These are phyloP conservation scores for Drosophila sordidapex DNA, from an alignment of 2,888 invertebrate species.

Conservation along the genomic window DNA sequence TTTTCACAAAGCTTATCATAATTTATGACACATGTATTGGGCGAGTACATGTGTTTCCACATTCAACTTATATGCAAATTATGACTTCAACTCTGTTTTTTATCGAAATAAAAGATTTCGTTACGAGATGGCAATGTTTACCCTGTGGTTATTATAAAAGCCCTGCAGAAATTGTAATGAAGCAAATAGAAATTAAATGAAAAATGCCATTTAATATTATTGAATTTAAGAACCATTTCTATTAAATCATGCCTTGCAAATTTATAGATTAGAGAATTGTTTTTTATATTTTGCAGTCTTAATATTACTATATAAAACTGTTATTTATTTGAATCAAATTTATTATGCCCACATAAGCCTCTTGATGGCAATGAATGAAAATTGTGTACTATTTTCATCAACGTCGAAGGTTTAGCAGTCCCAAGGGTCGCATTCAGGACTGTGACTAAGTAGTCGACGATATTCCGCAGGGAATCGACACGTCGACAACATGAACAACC, in stretches of 20 bases:
- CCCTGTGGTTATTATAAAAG: background rate
- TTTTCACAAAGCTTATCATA: slow-evolving; percentile 42
- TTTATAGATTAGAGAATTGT: background rate
- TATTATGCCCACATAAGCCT: slow-evolving; percentile 3
- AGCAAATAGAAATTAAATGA: background rate
- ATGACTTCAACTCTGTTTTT: background rate
- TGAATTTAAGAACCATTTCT: background rate
- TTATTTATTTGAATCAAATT: slow-evolving; percentile 15
- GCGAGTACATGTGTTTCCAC: slow-evolving; percentile 18
- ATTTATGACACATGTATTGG: slow-evolving; percentile 41
- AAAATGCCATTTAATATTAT: background rate
- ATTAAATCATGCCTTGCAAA: background rate
- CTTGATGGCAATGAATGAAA: slow-evolving; percentile 1
- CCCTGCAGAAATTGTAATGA: too few relatives aligned
- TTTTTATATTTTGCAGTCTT: background rate
- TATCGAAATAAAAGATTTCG: background rate
- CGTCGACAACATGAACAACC: slow-evolving; percentile 30
- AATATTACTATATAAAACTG: slow-evolving; percentile 6
- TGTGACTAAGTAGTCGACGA: slow-evolving; percentile 17
- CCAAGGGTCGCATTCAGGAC: slow-evolving; percentile 32
- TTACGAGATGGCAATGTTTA: background rate
- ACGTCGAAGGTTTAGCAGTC: slow-evolving; percentile 29
- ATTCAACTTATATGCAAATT: background rate
- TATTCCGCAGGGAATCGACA: slow-evolving; percentile 35
- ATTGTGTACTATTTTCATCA: slow-evolving; percentile 19